Evolutionary conservation across 1,140 invertebrate species (phyloP), one percentile per base, ranked within the genome.

Genomic region (Choristoneura fumiferana): DNA sequence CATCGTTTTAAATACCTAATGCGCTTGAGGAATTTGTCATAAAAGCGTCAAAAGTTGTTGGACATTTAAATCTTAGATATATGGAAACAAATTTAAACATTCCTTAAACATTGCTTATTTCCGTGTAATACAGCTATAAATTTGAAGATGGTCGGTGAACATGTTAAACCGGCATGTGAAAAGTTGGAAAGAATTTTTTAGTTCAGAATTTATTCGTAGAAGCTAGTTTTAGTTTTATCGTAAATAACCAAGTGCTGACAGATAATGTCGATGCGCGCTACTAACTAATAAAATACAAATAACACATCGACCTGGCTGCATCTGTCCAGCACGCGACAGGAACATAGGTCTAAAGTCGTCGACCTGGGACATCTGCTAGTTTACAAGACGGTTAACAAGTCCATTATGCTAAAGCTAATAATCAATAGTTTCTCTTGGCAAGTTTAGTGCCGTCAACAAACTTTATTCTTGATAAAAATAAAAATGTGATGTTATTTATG

Each of bases 281-380:
- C 18, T 49, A 53, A 40, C 57, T 15, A 54, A 22, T 14, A 45
- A 8, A 45, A 53, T 57, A 61, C 55, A 59, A 58, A 60, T 62
- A 64, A 62, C 17, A 62, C 3, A 49, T 12, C 43, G 22, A 6
- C 43, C 22, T 12, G 12, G 35, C 54, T 56, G 39, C 57, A 65
- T 71, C 63, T 72, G 69, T 54, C 58, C 17, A 61, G 66, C 71
- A 73, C 71, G 67, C 74, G 71, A 73, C 73, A 78, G 17, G n/a
- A 59, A 45, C 58, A 63, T 64, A 84, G 84, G 81, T 84, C 81
- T 78, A 77, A 79, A 65, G 81, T 74, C 78, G 68, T 63, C 62
- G 83, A 82, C 73, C 83, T 61, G 38, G 33, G 35, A 63, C 81
- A 87, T 74, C 81, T 84, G 81, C 75, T 57, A 43, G n/a, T 61